A percentile compares a stretch with the other conserved stretches of the same genome.
These are phyloP conservation scores for Dinocampus coccinellae DNA, from an alignment of 2,888 invertebrate species.

Conservation along the genomic window DNA sequence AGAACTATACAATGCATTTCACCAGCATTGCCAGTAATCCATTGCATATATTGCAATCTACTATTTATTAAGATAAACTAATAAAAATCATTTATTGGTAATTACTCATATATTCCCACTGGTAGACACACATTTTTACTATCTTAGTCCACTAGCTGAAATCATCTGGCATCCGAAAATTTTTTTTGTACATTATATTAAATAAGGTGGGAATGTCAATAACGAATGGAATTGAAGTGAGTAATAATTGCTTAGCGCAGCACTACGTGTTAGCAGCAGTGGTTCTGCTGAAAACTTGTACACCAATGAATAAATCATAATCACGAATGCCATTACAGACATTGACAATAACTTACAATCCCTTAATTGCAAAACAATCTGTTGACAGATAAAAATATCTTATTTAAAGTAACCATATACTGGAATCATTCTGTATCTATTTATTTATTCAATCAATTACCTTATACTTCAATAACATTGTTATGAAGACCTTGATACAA, in stretches of 20 bases:
- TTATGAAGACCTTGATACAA: constrained; percentile 94
- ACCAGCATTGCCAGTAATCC: too few relatives aligned
- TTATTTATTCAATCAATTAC: constrained; percentile 64
- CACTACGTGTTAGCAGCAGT: constrained; percentile 96
- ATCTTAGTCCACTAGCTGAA: constrained; percentile 98
- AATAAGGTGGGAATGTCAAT: constrained; percentile 99
- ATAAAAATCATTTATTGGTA: too few relatives aligned
- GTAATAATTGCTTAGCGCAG: constrained; percentile 95
- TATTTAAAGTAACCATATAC: background rate
- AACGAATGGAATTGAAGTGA: constrained; percentile 98
- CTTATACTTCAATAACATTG: constrained; percentile 97
- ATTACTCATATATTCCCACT: constrained; percentile 77
- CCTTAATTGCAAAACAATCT: constrained; percentile 95
- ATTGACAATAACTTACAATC: constrained; percentile 99
- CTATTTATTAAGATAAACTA: too few relatives aligned
- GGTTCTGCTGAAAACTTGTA: constrained; percentile 99
- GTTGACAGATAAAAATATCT: constrained; percentile 45
- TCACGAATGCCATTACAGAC: constrained; percentile 99
- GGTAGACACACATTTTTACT: constrained; percentile 89
- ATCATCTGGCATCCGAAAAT: constrained; percentile 96
- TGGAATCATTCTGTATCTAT: background rate
- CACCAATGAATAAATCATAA: constrained; percentile 98
- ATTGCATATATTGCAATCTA: too few relatives aligned
- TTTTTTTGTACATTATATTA: constrained; percentile 94
- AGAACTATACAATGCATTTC: too few relatives aligned